These are phyloP conservation scores for Epiblema foenella DNA, from an alignment of 2,888 invertebrate species.

Conservation along the genomic window DNA sequence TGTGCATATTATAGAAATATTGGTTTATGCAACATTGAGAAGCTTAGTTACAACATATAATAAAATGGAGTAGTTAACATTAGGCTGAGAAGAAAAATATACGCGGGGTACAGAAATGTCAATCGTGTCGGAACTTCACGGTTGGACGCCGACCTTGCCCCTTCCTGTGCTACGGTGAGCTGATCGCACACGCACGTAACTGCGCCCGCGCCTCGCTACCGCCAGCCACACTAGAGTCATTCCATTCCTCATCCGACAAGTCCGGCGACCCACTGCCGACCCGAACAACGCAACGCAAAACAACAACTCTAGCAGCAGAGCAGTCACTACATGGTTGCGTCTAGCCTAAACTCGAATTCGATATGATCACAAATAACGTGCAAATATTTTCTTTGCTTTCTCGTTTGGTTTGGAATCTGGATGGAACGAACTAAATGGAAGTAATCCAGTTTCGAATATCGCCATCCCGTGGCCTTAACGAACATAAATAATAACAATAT, in stretches of 20 bases:
- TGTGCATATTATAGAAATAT: background rate
- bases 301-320: background rate
- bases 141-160: conserved; percentile 80
- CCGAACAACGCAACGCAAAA: background rate
- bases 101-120: conserved; percentile 54
- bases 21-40: too few species aligned
- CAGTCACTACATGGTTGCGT: background rate
- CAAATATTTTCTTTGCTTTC: conserved; percentile 35
- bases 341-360: conserved; percentile 31
- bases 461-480: background rate
- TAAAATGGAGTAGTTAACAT: background rate
- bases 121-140: conserved; percentile 78
- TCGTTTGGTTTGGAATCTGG: conserved; percentile 31
- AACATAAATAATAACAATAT: background rate
- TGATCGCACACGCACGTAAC: conserved; percentile 49
- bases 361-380: conserved; percentile 37
- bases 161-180: conserved; percentile 67
- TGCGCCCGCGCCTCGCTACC: conserved; percentile 49
- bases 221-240: conserved; percentile 30
- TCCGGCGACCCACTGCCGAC: background rate
- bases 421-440: conserved; percentile 25
- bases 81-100: background rate
- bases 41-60: background rate
- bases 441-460: conserved; percentile 35
- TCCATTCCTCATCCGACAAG: conserved; percentile 30